These are phyloP conservation scores for Progne subis DNA, from an alignment of 2,113 vertebrate species.

Conservation along the genomic window DNA sequence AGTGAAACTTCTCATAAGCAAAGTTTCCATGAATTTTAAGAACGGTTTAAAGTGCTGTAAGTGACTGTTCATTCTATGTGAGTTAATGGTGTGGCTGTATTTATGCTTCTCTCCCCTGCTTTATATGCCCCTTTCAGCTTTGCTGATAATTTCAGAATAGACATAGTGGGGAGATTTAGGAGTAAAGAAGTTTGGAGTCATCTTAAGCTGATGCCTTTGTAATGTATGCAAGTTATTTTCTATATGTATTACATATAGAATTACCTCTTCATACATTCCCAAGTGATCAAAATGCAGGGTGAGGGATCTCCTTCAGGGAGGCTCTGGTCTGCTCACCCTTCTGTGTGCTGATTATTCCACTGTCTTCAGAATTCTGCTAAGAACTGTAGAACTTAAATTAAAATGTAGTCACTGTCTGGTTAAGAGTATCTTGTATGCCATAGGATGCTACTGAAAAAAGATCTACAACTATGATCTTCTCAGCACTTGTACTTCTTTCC, in stretches of 20 bases:
- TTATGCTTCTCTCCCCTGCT: background rate
- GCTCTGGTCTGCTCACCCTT: background rate
- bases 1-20: background rate
- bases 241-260: background rate
- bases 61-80: background rate
- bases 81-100: background rate
- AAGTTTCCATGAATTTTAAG: conserved; percentile 37
- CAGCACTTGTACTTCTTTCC: background rate
- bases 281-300: background rate
- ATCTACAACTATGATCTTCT: background rate
- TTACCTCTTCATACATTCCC: background rate
- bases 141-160: background rate
- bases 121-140: background rate
- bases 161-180: background rate
- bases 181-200: background rate
- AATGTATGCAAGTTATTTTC: background rate
- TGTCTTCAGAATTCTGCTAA: background rate
- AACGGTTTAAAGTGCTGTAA: background rate
- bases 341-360: background rate
- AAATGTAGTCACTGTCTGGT: background rate
- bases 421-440: background rate
- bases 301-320: background rate
- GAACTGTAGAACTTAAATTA: background rate
- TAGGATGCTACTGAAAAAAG: background rate
- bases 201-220: background rate